These are phyloP conservation scores for Phyllostomus hastatus DNA, from an alignment of 2,113 vertebrate genomes.

Conservation along the genomic window DNA sequence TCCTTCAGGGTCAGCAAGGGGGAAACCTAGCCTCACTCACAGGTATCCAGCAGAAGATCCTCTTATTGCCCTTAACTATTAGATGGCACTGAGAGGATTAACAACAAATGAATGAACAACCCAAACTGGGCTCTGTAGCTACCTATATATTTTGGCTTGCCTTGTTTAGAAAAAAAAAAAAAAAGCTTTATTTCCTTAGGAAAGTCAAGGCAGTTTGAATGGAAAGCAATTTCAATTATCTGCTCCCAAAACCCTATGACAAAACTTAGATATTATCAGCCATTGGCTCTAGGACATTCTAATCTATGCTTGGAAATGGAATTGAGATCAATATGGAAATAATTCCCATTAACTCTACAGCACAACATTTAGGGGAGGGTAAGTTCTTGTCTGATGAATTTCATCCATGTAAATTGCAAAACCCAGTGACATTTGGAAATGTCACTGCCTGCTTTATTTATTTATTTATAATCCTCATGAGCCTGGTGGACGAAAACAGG, in stretches of 20 bases:
- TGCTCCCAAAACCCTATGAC: neutral
- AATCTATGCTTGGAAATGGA: neutral
- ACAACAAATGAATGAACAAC: neutral
- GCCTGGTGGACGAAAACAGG: neutral
- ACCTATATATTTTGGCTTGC: neutral
- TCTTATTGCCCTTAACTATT: neutral
- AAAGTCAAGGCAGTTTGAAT: neutral
- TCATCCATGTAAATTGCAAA: neutral
- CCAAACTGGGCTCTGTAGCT: neutral
- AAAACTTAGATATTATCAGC: conserved; percentile 6
- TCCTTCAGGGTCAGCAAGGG: neutral
- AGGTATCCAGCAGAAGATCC: neutral
- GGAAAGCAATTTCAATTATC: conserved; percentile 21
- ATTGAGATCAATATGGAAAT: conserved; percentile 8
- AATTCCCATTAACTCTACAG: neutral
- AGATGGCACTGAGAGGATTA: neutral
- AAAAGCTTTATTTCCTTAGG: neutral
- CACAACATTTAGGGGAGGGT: neutral
- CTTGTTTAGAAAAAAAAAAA: neutral
- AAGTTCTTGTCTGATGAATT: neutral
- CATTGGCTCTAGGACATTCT: neutral
- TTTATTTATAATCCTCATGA: neutral
- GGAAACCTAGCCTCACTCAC: neutral
- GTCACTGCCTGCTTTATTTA: neutral
- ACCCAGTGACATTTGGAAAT: neutral